Conservation (phyloP, 2,797 vertebrate genomes). For the Pogoniulus pusillus region DNA sequence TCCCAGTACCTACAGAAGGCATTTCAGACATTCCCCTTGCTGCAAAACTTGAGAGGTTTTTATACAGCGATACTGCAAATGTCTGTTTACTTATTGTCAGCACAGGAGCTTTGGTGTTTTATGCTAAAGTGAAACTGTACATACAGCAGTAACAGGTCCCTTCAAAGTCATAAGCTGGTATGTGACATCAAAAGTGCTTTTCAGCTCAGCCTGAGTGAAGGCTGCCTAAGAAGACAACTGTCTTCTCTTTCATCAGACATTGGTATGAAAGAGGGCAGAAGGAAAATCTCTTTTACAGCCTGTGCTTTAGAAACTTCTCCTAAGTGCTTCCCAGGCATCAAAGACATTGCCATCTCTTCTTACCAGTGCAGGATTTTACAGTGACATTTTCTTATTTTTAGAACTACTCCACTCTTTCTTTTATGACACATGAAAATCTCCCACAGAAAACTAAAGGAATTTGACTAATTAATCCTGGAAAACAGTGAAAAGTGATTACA, state of each 20-base stretch:
- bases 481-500: neutral
- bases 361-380: neutral
- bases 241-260: neutral
- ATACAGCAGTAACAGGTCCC: neutral
- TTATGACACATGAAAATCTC: neutral
- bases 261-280: neutral
- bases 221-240: neutral
- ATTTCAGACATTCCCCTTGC: neutral
- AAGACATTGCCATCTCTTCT: neutral
- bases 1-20: neutral
- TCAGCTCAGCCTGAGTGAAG: neutral
- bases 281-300: neutral
- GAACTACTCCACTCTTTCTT: neutral
- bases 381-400: neutral
- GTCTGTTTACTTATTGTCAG: neutral
- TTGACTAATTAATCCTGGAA: slow-evolving; percentile 23
- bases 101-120: neutral
- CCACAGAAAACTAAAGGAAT: neutral
- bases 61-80: neutral
- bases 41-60: accelerated
- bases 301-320: neutral
- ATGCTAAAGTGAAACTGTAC: neutral
- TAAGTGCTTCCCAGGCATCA: neutral
- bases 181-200: neutral
- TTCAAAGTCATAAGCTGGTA: neutral